These are phyloP conservation scores for Empidonax alnorum DNA, from an alignment of 2,113 vertebrate species.

Conservation along the genomic window DNA sequence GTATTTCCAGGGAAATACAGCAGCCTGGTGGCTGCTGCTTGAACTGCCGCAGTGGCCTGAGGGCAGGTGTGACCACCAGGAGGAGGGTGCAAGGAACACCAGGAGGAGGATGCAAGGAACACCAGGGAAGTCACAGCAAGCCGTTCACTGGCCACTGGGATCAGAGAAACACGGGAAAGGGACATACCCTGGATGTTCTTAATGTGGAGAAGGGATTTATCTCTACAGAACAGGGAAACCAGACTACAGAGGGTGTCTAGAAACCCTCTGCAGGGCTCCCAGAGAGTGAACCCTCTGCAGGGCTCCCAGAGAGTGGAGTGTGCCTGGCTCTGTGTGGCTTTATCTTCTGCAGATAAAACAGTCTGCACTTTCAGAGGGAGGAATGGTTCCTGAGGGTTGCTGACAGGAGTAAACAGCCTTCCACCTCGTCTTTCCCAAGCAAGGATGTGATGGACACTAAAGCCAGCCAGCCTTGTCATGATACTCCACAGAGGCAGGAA, in stretches of 20 bases:
- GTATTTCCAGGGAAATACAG: slow-evolving; percentile 68
- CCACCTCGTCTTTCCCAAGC: not conserved
- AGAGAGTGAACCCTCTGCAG: not conserved
- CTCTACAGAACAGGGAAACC: rapidly evolving
- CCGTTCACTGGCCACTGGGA: not conserved
- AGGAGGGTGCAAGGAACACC: not conserved
- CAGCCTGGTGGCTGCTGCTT: slow-evolving; percentile 57
- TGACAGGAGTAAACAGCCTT: not conserved
- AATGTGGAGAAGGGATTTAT: not conserved
- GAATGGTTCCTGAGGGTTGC: not conserved
- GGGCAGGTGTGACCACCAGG: not conserved
- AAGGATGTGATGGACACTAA: not conserved
- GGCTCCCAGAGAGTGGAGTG: not conserved
- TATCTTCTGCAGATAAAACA: not conserved
- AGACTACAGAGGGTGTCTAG: not conserved
- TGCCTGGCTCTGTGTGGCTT: not conserved
- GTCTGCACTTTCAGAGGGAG: not conserved
- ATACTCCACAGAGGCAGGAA: not conserved
- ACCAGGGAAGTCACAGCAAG: not conserved
- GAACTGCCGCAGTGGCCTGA: slow-evolving; percentile 8
- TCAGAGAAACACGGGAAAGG: not conserved
- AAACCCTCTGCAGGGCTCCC: not conserved
- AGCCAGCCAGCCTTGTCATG: not conserved
- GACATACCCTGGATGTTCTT: not conserved
- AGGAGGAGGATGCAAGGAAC: not conserved